Base-by-base conservation (phyloP, 2,797 vertebrate species). In the Allobates femoralis region DNA sequence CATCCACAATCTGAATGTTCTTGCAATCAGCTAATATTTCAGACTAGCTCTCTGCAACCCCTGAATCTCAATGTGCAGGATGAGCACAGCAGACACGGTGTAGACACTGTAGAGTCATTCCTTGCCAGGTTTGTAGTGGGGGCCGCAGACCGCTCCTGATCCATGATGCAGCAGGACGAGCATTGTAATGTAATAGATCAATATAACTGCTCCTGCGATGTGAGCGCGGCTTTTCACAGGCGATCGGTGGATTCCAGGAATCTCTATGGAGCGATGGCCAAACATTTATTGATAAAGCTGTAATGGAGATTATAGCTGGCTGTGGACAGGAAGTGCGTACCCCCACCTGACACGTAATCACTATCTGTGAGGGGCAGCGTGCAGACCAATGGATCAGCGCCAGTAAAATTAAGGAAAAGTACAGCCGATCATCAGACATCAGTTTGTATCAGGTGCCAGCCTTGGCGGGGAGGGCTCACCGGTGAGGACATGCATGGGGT, bases 21-120 rank as follows among this genome's bases (percentile, higher is more conserved):
- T 46, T 46, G 41, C 41, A 46, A 41, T 4, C 37, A 41, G 37
- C 37, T 41, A 41, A 46, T 46, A 46, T 46, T 46, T 46, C 7
- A 1, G 41, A 46, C 7, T 8, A 8, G 41, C 11, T 46, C 4
- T 46, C 41, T 46, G 41, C 4, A 46, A 6, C 11, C 4, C 41
- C 41, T 8, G 37, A 41, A 41, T 41, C 37, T 8, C 3, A 4
- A 41, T 41, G 37, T 41, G 37, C 37, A 41, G 19, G 55, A 56
- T 19, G 21, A 21, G 18, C 3, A 60, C 23, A 60, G 58, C 41
- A 46, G 41, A 46, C 41, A 11, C 41, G 16, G 14, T 16, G 81
- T 58, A 79, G 60, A 62, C 75, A 77, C 69, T 71, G 80, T 51
- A 55, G 46, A 58, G 28, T 28, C 53, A 37, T 56, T 86, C 77